Conservation (phyloP, 2,113 vertebrate species). For the Myotis lucifugus region DNA sequence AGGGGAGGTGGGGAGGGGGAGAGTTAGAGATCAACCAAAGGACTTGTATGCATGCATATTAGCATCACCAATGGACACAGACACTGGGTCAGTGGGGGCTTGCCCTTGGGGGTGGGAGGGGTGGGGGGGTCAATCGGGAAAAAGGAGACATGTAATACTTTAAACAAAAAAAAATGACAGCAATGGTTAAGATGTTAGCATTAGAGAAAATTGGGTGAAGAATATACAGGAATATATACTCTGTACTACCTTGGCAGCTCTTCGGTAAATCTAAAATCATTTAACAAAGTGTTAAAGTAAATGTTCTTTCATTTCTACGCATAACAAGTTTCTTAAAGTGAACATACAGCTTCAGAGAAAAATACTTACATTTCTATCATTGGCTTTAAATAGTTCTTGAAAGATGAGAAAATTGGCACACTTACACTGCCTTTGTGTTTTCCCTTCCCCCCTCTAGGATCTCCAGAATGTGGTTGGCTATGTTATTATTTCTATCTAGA, state of each 20-base stretch:
- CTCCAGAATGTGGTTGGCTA: slow-evolving; percentile 4
- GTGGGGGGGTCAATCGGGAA: too few species aligned
- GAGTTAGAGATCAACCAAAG: too few species aligned
- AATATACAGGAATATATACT: not conserved
- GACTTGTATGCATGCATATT: too few species aligned
- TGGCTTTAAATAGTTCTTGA: slow-evolving; percentile 44
- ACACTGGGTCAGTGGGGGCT: too few species aligned
- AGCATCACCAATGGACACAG: too few species aligned
- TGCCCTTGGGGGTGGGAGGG: too few species aligned
- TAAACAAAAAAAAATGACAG: too few species aligned
- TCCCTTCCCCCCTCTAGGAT: not conserved
- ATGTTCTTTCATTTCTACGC: slow-evolving; percentile 23
- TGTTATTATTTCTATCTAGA: not conserved
- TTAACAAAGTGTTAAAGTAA: slow-evolving; percentile 25
- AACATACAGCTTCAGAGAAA: slow-evolving; percentile 24
- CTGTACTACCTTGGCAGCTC: slow-evolving; percentile 13
- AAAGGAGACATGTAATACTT: too few species aligned
- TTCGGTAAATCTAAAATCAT: slow-evolving; percentile 47
- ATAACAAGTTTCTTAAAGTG: slow-evolving; percentile 32
- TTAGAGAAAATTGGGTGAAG: not conserved
- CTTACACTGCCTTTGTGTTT: not conserved
- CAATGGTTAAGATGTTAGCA: slow-evolving; percentile 15
- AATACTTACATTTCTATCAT: not conserved
- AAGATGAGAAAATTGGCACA: not conserved
- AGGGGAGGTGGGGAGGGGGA: too few species aligned